Evolutionary conservation across 2,888 invertebrate genomes (phyloP).

Genomic region (Rotaria sp.): DNA sequence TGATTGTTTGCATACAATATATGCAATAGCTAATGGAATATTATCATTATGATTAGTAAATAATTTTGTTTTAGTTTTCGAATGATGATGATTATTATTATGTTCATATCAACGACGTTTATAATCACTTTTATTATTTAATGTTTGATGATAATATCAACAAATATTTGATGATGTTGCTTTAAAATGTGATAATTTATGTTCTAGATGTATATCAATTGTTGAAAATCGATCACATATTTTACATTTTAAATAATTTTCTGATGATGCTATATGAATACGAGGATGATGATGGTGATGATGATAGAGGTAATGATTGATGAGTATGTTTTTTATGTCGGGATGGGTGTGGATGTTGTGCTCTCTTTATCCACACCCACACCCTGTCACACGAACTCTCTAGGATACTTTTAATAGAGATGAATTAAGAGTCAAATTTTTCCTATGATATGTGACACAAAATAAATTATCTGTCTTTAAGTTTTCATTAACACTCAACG

Average conservation of each 20-base stretch:
- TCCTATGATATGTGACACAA: no score
- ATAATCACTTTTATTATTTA: conserved; percentile 68
- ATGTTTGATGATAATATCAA: conserved; percentile 75
- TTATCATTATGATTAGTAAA: conserved; percentile 45
- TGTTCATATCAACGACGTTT: conserved; percentile 76
- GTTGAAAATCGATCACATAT: conserved; percentile 80
- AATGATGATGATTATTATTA: conserved; percentile 65
- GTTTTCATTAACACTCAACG: no score
- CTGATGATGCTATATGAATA: conserved; percentile 62
- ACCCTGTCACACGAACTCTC: no score
- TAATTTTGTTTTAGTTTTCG: conserved; percentile 60
- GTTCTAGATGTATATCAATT: conserved; percentile 76
- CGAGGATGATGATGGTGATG: conserved; percentile 65
- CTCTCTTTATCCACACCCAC: no score
- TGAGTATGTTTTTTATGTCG: conserved; percentile 70
- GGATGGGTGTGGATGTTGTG: no score
- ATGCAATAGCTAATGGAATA: conserved; percentile 51
- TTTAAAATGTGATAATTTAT: conserved; percentile 71
- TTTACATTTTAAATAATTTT: conserved; percentile 75
- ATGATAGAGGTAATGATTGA: conserved; percentile 41
- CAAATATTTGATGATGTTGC: conserved; percentile 60
- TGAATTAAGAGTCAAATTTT: no score
- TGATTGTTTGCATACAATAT: conserved; percentile 83
- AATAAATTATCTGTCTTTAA: no score
- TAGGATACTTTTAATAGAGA: no score